Percentiles rank a stretch among this genome's conserved stretches.
Evolutionary conservation across 2,797 vertebrate species (phyloP).

Genomic region (Apogon talboti): DNA sequence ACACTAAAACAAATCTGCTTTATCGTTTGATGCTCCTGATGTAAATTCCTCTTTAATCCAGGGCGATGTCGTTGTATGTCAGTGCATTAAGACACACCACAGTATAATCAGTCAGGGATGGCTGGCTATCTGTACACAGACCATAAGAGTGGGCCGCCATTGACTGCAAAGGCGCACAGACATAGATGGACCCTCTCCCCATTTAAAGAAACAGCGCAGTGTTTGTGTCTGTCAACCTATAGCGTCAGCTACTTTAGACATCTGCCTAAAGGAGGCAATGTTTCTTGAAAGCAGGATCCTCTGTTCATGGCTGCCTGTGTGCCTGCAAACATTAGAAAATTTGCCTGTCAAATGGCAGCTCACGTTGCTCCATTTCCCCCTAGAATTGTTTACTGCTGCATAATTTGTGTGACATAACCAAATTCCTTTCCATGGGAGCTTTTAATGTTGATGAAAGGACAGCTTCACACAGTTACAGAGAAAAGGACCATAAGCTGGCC

Average conservation of each 20-base stretch:
- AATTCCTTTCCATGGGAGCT: background rate
- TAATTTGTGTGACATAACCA: slow-evolving; percentile 2
- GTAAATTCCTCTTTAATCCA: slow-evolving; percentile 28
- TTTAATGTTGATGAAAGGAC: background rate
- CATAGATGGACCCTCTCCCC: slow-evolving; percentile 66
- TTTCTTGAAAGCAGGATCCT: slow-evolving; percentile 44
- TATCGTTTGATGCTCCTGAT: slow-evolving; percentile 10
- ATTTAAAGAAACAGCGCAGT: slow-evolving; percentile 80
- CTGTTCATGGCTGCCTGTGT: slow-evolving; percentile 8
- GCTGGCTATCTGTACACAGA: slow-evolving; percentile 48
- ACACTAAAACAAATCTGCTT: background rate
- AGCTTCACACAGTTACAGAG: background rate
- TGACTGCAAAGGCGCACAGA: slow-evolving; percentile 76
- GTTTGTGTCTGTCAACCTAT: slow-evolving; percentile 57
- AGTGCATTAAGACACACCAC: slow-evolving; percentile 26
- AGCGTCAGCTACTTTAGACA: slow-evolving; percentile 25
- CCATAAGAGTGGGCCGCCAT: slow-evolving; percentile 77
- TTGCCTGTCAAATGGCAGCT: slow-evolving; percentile 27
- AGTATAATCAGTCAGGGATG: slow-evolving; percentile 36
- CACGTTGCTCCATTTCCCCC: slow-evolving; percentile 15
- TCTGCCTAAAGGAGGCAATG: slow-evolving; percentile 32
- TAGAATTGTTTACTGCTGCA: background rate
- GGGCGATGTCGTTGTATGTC: slow-evolving; percentile 17
- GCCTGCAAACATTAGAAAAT: slow-evolving; percentile 4
- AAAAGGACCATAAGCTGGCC: background rate